A percentile compares a stretch with the other conserved stretches of the same genome.
Conservation (phyloP, 2,113 vertebrate genomes). For the Phrynosoma platyrhinos region DNA sequence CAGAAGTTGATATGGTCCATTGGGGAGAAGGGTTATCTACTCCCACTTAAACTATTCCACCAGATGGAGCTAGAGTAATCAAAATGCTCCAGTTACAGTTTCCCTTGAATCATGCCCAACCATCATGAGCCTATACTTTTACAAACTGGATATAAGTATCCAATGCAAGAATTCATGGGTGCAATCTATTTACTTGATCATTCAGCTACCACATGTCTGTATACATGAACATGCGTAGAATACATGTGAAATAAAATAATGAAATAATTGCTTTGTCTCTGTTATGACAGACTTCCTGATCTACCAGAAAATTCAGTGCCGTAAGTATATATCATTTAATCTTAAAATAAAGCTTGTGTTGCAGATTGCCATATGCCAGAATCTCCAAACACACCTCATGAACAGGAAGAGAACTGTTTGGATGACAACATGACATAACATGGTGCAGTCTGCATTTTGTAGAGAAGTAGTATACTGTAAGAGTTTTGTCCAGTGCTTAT, state of each 20-base stretch:
- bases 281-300: conserved; percentile 79
- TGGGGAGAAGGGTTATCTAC: too few species aligned
- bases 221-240: background rate
- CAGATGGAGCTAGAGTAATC: background rate
- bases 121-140: background rate
- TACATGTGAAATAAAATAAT: background rate
- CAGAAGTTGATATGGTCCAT: background rate
- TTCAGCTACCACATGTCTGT: background rate
- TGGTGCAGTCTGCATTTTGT: background rate
- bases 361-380: background rate
- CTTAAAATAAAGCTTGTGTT: background rate
- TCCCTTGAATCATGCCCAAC: background rate
- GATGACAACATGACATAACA: background rate
- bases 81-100: background rate
- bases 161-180: background rate
- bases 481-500: background rate
- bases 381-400: background rate
- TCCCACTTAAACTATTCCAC: background rate
- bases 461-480: too few species aligned
- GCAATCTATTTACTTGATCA: background rate
- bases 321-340: conserved; percentile 75
- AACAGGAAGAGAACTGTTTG: too few species aligned
- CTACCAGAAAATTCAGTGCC: conserved; percentile 74
- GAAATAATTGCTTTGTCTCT: background rate
- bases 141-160: background rate